phyloP scores from a whole-genome alignment of 1,140 invertebrate species.

The Brachystomella parvula region DNA sequence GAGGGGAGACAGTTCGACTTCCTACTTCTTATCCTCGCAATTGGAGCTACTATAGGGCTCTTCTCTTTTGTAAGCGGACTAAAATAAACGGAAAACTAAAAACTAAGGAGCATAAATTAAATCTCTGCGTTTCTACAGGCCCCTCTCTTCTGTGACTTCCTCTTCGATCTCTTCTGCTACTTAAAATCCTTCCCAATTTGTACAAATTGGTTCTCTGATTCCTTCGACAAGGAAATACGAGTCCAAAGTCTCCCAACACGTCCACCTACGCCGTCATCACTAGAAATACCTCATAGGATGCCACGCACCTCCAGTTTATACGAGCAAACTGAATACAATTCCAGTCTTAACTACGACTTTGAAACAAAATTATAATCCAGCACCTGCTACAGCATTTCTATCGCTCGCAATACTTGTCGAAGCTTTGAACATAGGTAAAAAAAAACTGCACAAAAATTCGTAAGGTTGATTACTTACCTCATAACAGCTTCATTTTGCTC shows the following conservation, averaged over 20 bases:
- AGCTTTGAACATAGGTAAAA: background rate
- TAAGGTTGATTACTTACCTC: slow-evolving; percentile 56
- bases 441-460: background rate
- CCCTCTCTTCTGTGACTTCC: slow-evolving; percentile 7
- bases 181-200: background rate
- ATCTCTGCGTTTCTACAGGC: background rate
- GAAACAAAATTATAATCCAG: slow-evolving; percentile 13
- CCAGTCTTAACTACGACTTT: background rate
- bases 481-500: slow-evolving; percentile 96
- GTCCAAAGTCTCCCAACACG: background rate
- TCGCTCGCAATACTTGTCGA: background rate
- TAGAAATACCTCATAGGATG: background rate
- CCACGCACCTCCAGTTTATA: too few relatives aligned
- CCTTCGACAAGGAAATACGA: background rate
- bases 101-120: background rate
- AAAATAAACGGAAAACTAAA: background rate
- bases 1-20: slow-evolving; percentile 47
- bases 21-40: slow-evolving; percentile 46
- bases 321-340: background rate
- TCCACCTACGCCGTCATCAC: background rate
- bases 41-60: slow-evolving; percentile 50
- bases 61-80: slow-evolving; percentile 46
- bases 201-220: slow-evolving; percentile 2
- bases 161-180: slow-evolving; percentile 8
- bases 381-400: slow-evolving; percentile 5